Base-by-base conservation (phyloP, 2,113 vertebrate species). In the Sprattus sprattus region DNA sequence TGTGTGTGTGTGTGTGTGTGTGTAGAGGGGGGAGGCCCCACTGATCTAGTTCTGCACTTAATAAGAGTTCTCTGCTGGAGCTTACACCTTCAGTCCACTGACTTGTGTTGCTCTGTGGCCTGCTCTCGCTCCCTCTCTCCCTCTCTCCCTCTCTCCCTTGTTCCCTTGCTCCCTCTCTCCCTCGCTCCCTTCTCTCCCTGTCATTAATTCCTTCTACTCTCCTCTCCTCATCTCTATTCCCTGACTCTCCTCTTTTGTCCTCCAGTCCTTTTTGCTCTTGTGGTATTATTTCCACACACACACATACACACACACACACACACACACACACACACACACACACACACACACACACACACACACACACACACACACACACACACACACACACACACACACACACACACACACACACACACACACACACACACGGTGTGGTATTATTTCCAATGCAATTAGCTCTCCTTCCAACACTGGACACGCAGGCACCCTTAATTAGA, bases 31-130 rank as follows among this genome's bases (percentile, higher is more conserved):
- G 57, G 46, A 64, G 28, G 28, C 67, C 87, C 85, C 86, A 39
- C 54, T 91, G 88, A 87, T 91, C 90, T 86, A 83, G 82, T 16
- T 83, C 83, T 84, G 85, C 80, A 87, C 91, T 93, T 94, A 93
- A 93, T 92, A 92, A 90, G 91, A 71, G 90, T 45, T 60, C 80
- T 18, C 81, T 86, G 64, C 83, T 45, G 83, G 85, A 75, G 50
- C 52, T 25, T 75, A 75, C 67, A 75, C 67, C 67, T 75, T 75
- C 2, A 75, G 67, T 75, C 28, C 67, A 75, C 16, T 75, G 25
- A 28, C 5, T 25, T 75, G 18, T 75, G 67, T 15, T 75, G 67
- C 28, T 32, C 67, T 75, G 25, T 75, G 67, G 13, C 67, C 25
- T 75, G 9, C 28, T 67, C 60, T 25, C 64, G 5, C 64, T n/a